phyloP scores from a whole-genome alignment of 2,797 vertebrate genomes.

The Florisuga fusca region DNA sequence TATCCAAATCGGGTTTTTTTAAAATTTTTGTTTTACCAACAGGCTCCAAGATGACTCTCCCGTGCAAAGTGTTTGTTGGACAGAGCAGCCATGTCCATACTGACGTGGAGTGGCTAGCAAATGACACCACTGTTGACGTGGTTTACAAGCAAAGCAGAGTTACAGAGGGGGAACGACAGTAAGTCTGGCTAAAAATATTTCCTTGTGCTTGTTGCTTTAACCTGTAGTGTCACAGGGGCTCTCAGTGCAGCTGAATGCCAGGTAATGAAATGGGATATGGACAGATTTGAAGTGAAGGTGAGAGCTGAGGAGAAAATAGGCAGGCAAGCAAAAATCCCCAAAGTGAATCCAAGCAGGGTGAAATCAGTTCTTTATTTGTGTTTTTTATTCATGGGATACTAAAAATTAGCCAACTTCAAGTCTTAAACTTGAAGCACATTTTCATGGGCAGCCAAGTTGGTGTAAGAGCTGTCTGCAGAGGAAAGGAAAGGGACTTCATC shows the following conservation, averaged over 20 bases:
- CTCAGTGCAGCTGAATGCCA: not conserved
- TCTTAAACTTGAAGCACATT: not conserved
- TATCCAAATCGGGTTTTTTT: not conserved
- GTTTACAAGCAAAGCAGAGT: slow-evolving; percentile 80
- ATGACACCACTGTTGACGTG: slow-evolving; percentile 72
- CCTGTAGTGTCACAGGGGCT: not conserved
- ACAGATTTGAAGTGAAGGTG: not conserved
- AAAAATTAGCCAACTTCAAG: not conserved
- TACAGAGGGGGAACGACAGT: slow-evolving; percentile 80
- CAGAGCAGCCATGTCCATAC: slow-evolving; percentile 69
- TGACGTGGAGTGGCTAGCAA: slow-evolving; percentile 85
- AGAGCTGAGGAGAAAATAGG: not conserved
- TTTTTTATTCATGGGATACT: not conserved
- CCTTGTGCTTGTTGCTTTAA: not conserved
- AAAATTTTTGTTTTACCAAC: not conserved
- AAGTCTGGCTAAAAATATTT: slow-evolving; percentile 52
- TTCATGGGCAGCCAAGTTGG: not conserved
- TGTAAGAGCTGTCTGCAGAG: not conserved
- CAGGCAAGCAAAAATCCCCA: not conserved
- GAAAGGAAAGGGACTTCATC: not conserved
- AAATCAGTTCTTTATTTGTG: not conserved
- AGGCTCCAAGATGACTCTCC: slow-evolving; percentile 87
- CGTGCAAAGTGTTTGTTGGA: slow-evolving; percentile 85
- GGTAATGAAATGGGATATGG: not conserved
- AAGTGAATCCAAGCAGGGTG: not conserved